Conservation (phyloP, 1,140 invertebrate genomes). For the Aphaenogaster rudis region DNA sequence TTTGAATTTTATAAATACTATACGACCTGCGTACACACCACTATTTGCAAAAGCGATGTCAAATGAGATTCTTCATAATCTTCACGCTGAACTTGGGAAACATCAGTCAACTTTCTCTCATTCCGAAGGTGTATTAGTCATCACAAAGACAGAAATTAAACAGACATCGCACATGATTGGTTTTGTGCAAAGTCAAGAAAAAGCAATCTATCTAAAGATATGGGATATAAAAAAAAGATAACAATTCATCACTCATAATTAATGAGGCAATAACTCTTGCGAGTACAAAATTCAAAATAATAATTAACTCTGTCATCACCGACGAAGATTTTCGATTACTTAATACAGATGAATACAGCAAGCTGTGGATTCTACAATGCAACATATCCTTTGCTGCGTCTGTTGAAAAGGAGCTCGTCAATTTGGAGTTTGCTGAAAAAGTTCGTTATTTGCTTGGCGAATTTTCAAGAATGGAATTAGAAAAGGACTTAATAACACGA, state of each 20-base stretch:
- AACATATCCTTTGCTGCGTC: not conserved
- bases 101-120: not conserved
- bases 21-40: constrained; percentile 10
- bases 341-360: not conserved
- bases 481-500: constrained; percentile 1
- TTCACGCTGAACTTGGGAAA: not conserved
- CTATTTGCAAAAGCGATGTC: not conserved
- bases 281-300: not conserved
- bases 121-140: constrained; percentile 9
- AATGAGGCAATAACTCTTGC: constrained; percentile 8
- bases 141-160: constrained; percentile 15
- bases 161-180: not conserved
- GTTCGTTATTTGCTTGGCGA: not conserved
- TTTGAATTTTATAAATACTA: constrained; percentile 15
- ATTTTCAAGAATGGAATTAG: not conserved
- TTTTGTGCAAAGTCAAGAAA: not conserved
- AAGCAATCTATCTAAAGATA: not conserved
- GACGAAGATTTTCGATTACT: not conserved
- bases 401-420: constrained; percentile 3
- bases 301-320: not conserved
- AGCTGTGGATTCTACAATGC: constrained; percentile 4
- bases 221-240: not conserved
- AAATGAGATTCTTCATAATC: constrained; percentile 9
- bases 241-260: constrained; percentile 19
- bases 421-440: constrained; percentile 9